Percentiles rank a stretch among this genome's conserved stretches.
phyloP scores from a whole-genome alignment of 2,113 vertebrate genomes.

The Archocentrus centrarchus region DNA sequence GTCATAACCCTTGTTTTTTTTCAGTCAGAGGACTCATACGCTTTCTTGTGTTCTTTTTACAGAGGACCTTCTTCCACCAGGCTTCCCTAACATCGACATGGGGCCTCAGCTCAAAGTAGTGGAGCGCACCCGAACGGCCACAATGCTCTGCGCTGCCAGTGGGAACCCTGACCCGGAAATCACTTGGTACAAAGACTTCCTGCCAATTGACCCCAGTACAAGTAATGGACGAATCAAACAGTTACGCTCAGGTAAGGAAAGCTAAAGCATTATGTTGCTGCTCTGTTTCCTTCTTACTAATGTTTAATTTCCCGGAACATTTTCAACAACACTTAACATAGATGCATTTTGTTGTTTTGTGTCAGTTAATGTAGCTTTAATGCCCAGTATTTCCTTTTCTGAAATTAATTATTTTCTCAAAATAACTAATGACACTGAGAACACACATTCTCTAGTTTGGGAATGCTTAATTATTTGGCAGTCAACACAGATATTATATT shows the following conservation, averaged over 20 bases:
- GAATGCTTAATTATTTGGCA: background rate
- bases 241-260: slow-evolving; percentile 90
- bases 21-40: background rate
- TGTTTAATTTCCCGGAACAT: background rate
- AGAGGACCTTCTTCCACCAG: slow-evolving; percentile 96
- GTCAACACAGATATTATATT: too few species aligned
- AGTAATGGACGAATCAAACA: slow-evolving; percentile 97
- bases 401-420: background rate
- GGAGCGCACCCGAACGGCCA: slow-evolving; percentile 94
- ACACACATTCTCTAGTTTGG: background rate
- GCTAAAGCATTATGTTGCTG: background rate
- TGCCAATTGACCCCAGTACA: slow-evolving; percentile 93
- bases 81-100: slow-evolving; percentile 99
- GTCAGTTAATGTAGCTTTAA: background rate
- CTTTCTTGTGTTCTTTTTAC: slow-evolving; percentile 33
- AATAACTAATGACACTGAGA: background rate
- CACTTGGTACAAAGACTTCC: slow-evolving; percentile 99
- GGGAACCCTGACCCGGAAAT: slow-evolving; percentile 98
- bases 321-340: background rate
- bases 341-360: slow-evolving; percentile 4
- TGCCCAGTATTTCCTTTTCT: background rate
- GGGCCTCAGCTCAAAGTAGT: slow-evolving; percentile 98
- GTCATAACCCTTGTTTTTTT: too few species aligned
- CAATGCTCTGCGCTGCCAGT: slow-evolving; percentile 97
- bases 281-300: background rate